Percentiles rank a stretch among this genome's conserved stretches.
These are phyloP conservation scores for Phalacrocorax carbo DNA, from an alignment of 2,113 vertebrate species.

Conservation along the genomic window DNA sequence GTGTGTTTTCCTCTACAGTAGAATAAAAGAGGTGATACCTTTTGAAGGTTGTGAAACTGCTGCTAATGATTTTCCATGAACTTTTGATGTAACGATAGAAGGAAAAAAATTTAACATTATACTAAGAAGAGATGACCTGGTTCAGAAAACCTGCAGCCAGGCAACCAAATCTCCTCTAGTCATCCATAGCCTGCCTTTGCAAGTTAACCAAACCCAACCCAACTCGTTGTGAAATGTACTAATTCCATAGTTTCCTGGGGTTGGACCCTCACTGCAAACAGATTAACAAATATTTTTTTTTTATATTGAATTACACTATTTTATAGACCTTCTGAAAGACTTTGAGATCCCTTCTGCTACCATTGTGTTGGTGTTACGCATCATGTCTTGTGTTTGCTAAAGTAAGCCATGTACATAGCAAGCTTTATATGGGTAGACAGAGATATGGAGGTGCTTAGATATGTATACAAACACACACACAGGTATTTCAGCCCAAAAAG, in stretches of 20 bases:
- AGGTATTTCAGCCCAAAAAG: not conserved
- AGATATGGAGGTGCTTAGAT: not conserved
- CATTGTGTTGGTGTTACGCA: accelerated
- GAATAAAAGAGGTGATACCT: slow-evolving; percentile 22
- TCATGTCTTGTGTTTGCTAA: not conserved
- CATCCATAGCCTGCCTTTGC: not conserved
- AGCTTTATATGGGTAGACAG: not conserved
- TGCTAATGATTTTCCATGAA: slow-evolving; percentile 33
- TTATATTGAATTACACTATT: not conserved
- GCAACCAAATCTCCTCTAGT: not conserved
- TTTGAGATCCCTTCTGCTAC: not conserved
- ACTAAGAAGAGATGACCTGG: not conserved
- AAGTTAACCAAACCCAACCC: not conserved
- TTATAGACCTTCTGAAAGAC: not conserved
- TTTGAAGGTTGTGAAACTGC: slow-evolving; percentile 14
- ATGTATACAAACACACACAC: accelerated
- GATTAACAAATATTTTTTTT: not conserved
- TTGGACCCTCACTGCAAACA: accelerated
- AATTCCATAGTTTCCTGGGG: not conserved
- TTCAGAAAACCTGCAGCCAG: not conserved
- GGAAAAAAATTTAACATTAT: not conserved
- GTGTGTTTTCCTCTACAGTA: not conserved
- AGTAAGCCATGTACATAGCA: accelerated
- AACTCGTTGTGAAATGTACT: not conserved
- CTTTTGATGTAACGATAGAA: slow-evolving; percentile 7